Base-by-base conservation (phyloP, 2,797 vertebrate species). In the Enteromius anoplus region DNA sequence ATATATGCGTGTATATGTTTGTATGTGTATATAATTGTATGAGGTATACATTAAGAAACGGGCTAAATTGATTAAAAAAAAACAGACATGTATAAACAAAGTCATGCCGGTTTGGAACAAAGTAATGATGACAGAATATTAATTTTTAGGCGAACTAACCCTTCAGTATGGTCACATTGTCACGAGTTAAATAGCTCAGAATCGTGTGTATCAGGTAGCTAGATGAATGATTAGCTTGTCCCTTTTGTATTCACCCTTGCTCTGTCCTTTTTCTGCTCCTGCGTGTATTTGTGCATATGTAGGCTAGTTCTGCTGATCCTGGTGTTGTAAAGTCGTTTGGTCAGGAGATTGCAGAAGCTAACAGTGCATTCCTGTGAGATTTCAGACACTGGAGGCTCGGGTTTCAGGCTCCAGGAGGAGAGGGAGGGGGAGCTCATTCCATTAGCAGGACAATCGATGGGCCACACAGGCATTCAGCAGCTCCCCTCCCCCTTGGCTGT, bases 371-470 rank as follows among this genome's bases (percentile, higher is more conserved):
- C 75, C 72, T 62, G 55, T 19, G 65, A 77, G 84, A 72, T 65
- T 77, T 81, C 53, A 81, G 64, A 71, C 64, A 71, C 64, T 21
- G 19, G 49, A 40, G 53, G 66, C 68, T 85, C 75, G 19, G 73
- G 58, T 85, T 82, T 78, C 84, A 82, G 32, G 40, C 80, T 65
- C 8, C 29, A 11, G 34, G 65, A 15, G 83, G 42, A 32, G 53
- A 62, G 79, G 72, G 40, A 78, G 73, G 79, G 83, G 62, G n/a
- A 76, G 5, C 53, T 60, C 80, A 47, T 34, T 21, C 81, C 78
- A 87, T 90, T 87, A 87, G 87, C 86, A 81, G 78, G 85, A 80
- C 87, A 87, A 88, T 83, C 34, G 88, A 85, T 82, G 89, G 89
- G 90, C 91, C 69, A 75, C 71, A 49, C 80, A 75, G 70, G 72